These are phyloP conservation scores for Takifugu ocellatus DNA, from an alignment of 2,797 vertebrate species.

Conservation along the genomic window DNA sequence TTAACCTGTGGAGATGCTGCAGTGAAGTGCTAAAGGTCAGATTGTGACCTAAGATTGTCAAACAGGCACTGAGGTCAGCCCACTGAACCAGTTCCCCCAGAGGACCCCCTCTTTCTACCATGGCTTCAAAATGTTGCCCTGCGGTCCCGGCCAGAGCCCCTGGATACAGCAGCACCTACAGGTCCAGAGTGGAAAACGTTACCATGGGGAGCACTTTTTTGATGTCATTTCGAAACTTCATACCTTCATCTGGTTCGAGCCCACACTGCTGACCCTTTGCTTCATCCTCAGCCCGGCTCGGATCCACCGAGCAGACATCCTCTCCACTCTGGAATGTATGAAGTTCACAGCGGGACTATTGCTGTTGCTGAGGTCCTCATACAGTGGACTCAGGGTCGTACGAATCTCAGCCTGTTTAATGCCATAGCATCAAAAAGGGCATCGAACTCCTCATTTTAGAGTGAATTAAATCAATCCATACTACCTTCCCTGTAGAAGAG, in stretches of 20 bases:
- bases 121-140: constrained; percentile 65
- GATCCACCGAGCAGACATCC: constrained; percentile 64
- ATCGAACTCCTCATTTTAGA: no score
- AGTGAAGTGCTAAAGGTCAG: constrained; percentile 67
- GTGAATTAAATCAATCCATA: background rate
- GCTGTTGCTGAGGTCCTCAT: constrained; percentile 46
- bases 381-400: constrained; percentile 48
- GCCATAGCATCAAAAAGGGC: background rate
- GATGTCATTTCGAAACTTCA: background rate
- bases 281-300: constrained; percentile 55
- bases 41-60: constrained; percentile 71
- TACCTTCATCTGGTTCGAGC: constrained; percentile 58
- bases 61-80: constrained; percentile 70
- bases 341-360: constrained; percentile 62
- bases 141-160: constrained; percentile 61
- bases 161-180: constrained; percentile 70
- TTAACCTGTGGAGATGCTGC: constrained; percentile 64
- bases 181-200: background rate
- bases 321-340: constrained; percentile 65
- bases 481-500: constrained; percentile 49
- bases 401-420: constrained; percentile 53
- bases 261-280: constrained; percentile 35
- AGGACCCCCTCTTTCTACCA: constrained; percentile 71
- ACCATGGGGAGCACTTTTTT: background rate
- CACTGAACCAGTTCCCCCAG: constrained; percentile 77